phyloP scores from a whole-genome alignment of 2,797 vertebrate genomes.

The Lutjanus campechanus region DNA sequence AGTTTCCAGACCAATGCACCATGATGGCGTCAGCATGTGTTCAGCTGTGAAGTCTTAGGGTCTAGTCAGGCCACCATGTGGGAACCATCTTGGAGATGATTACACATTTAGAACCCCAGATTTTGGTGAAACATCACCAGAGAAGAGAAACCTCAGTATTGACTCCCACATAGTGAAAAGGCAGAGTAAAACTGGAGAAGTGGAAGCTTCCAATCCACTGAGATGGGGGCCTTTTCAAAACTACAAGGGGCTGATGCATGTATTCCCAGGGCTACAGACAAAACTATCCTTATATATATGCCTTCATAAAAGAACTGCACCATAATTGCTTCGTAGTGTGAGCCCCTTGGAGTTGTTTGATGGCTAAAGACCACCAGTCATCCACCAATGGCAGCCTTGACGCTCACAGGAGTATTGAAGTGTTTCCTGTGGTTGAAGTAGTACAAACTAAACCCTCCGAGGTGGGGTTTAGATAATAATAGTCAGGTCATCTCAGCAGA shows the following conservation, averaged over 20 bases:
- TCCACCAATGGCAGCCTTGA: constrained; percentile 82
- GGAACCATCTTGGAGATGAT: constrained; percentile 64
- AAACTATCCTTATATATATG: constrained; percentile 47
- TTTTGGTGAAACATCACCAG: constrained; percentile 57
- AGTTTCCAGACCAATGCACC: constrained; percentile 74
- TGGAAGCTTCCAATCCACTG: constrained; percentile 77
- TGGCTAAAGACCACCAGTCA: constrained; percentile 80
- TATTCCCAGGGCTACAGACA: constrained; percentile 54
- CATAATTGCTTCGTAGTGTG: constrained; percentile 54
- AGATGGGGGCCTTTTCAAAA: constrained; percentile 60
- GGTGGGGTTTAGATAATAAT: constrained; percentile 56
- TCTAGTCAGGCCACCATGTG: constrained; percentile 57
- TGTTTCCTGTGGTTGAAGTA: constrained; percentile 56
- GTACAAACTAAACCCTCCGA: constrained; percentile 62
- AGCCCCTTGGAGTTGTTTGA: constrained; percentile 62
- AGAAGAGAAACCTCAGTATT: constrained; percentile 53
- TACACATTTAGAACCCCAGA: constrained; percentile 62
- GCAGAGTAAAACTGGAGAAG: constrained; percentile 65
- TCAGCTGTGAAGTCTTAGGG: constrained; percentile 65
- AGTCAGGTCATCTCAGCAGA: constrained; percentile 66
- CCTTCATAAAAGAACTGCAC: constrained; percentile 53
- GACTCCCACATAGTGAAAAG: constrained; percentile 66
- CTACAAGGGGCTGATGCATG: constrained; percentile 48
- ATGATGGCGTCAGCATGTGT: constrained; percentile 46
- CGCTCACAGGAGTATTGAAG: constrained; percentile 79